These are phyloP conservation scores for Hylyphantes graminicola DNA, from an alignment of 1,140 invertebrate species.

Conservation along the genomic window DNA sequence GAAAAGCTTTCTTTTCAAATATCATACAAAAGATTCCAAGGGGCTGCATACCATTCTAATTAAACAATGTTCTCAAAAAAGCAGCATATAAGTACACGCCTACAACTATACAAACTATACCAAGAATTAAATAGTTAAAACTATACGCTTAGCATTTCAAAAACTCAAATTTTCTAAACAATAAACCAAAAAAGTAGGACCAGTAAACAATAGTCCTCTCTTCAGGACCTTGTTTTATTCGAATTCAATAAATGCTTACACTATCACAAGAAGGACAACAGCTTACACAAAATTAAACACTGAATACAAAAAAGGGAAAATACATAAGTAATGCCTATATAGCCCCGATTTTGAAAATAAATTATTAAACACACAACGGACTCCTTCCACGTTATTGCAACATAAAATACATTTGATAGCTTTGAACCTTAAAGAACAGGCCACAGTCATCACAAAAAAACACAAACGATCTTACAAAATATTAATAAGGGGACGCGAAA, in stretches of 20 bases:
- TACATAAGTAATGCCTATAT: background rate
- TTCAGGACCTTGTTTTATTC: background rate
- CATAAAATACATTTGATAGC: conserved; percentile 1
- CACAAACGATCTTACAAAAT: background rate
- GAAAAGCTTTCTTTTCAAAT: too few relatives aligned
- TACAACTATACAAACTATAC: too few relatives aligned
- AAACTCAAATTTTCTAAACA: background rate
- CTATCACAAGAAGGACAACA: background rate
- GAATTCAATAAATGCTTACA: background rate
- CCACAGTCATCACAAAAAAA: background rate
- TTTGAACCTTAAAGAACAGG: background rate
- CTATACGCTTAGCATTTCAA: background rate
- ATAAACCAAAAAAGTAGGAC: background rate
- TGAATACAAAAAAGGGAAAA: background rate
- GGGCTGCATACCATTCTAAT: too few relatives aligned
- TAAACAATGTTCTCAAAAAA: too few relatives aligned
- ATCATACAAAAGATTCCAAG: too few relatives aligned
- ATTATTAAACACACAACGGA: background rate
- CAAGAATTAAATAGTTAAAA: background rate
- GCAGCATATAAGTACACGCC: too few relatives aligned
- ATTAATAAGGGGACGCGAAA: background rate
- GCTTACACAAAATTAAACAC: background rate
- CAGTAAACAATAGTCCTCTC: background rate
- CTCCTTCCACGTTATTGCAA: background rate
- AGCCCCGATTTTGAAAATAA: background rate